Evolutionary conservation across 2,888 invertebrate genomes (phyloP), one percentile per base, ranked within the genome.

Genomic region (Meloe dianella): DNA sequence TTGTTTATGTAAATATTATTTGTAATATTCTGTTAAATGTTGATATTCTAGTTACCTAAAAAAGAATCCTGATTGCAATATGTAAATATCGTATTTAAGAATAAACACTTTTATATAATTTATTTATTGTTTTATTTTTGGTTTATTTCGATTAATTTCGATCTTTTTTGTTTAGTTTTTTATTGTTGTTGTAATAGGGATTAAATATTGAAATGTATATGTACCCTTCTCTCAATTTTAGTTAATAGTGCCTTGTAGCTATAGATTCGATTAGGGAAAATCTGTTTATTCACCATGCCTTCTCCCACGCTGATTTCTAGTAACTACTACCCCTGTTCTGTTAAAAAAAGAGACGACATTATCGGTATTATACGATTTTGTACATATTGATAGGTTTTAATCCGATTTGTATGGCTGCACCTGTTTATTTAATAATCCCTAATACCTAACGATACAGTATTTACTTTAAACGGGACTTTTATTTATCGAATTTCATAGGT

Each of bases 261-360:
- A 60, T 59, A 59, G 66, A 59, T 70, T 70, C 41, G 41, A 74
- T 74, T 75, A 73, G 72, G 60, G 68, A 70, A 67, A 79, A 80
- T 80, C 80, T 82, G 80, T 82, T 82, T 81, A 76, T 78, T 79
- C 81, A 81, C 75, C 72, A 74, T 77, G 80, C 70, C 74, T 67
- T 76, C 81, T 82, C 82, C 82, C 82, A 82, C 82, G 82, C 81
- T 75, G 80, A 80, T 81, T 78, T 80, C 67, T 66, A 57, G 63
- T 8, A 41, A 65, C 61, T 65, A 65, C 64, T 71, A 71, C 68
- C 61, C 27, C 27, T n/a, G n/a, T n/a, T 27, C 27, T 27, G 27
- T 27, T 27, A 27, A 3, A 27, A 4, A 27, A 3, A 70, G 70
- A 71, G 70, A 74, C 74, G 66, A 14, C 70, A 74, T 75, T 12